Base-by-base conservation (phyloP, 2,888 invertebrate genomes). In the Oasisia sp. region DNA sequence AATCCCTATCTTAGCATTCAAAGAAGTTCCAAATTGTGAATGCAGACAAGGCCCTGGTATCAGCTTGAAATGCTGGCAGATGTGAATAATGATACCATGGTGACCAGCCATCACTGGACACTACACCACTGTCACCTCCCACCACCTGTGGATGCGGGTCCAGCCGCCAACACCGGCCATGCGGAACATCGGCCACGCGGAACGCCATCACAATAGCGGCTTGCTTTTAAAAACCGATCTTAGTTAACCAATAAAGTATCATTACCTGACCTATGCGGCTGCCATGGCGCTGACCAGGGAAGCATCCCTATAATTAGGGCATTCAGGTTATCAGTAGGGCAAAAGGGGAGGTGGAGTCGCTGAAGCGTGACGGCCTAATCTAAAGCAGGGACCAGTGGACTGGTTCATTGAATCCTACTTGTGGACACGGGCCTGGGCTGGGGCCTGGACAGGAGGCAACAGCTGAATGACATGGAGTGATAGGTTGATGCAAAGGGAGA, bases 211-310 rank as follows among this genome's bases (percentile, higher is more conserved):
- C 74, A 74, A 74, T 19, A 74, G 74, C 7, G 74, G 74, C 2
- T 7, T 74, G 74, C 74, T 74, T 74, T 74, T 27, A 27, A 74
- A 74, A 74, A 74, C 27, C 74, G 27, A 74, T 74, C 74, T 74
- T 74, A 74, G 74, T 74, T 74, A 74, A 74, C 74, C 74, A 74
- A 74, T 74, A 74, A 74, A 74, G 74, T 74, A 74, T 74, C 74
- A 74, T 74, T 74, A 74, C 74, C 74, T 74, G 74, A 74, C n/a
- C 27, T 74, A 14, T 74, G 74, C 74, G 27, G 74, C 74, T 56
- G 56, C 56, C 19, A 19, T 56, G 56, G 56, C 56, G 19, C 19
- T 74, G 74, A 19, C 74, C 74, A 74, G 0, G 50, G 27, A 74
- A 74, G 74, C 74, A 74, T 74, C 74, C 74, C 74, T 74, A 74